Percentiles rank a stretch among this genome's conserved stretches.
Evolutionary conservation across 1,140 invertebrate species (phyloP).

Genomic region (Ephestia elutella): DNA sequence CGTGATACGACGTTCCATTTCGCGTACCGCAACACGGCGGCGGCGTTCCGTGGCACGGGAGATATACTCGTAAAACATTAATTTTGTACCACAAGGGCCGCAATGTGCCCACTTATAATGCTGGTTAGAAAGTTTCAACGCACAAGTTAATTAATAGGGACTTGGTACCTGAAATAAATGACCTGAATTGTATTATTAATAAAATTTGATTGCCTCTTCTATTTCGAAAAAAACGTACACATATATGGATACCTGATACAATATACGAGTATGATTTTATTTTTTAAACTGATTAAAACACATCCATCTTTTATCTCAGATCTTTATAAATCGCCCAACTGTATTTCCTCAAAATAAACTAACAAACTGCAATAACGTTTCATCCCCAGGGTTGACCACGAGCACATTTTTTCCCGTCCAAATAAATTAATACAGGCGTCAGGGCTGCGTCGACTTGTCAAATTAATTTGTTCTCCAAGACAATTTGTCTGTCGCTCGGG

Average conservation of each 20-base stretch:
- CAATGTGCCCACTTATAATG: too few relatives aligned
- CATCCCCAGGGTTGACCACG: constrained; percentile 16
- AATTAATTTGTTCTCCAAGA: constrained; percentile 69
- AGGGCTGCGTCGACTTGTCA: constrained; percentile 56
- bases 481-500: constrained; percentile 56
- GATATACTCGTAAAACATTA: not conserved
- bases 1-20: not conserved
- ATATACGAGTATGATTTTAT: too few relatives aligned
- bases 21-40: not conserved
- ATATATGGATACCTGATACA: too few relatives aligned
- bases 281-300: too few relatives aligned
- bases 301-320: too few relatives aligned
- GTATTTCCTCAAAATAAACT: not conserved
- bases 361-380: not conserved
- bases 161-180: too few relatives aligned
- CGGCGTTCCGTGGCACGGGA: not conserved
- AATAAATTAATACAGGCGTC: constrained; percentile 67
- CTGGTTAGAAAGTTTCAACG: too few relatives aligned
- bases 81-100: not conserved
- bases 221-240: too few relatives aligned
- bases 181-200: too few relatives aligned
- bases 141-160: too few relatives aligned
- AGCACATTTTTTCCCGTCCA: constrained; percentile 63
- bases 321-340: too few relatives aligned
- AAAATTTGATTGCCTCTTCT: too few relatives aligned